Base-by-base conservation (phyloP, 1,140 invertebrate genomes). In the Anastrepha ludens region DNA sequence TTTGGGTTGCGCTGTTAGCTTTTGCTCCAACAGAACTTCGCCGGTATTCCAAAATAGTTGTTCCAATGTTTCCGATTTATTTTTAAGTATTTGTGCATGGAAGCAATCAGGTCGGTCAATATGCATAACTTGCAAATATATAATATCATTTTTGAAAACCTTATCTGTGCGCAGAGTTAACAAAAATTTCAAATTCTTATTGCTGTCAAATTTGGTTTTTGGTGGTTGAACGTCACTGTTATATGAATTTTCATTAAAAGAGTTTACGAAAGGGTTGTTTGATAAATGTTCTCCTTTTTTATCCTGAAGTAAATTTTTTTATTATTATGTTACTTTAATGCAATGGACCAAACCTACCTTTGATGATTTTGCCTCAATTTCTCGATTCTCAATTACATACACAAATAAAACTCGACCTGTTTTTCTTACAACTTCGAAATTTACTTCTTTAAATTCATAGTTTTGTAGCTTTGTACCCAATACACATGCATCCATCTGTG, bases 31-130 rank as follows among this genome's bases (percentile, higher is more conserved):
- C 2, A 39, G 4, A 20, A 87, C 8, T 85, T 81, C 44, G 7
- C 86, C 29, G 11, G 74, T 65, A 64, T 86, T 65, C 86, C 88
- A 87, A 70, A 64, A 88, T 50, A 88, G 70, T 50, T 44, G 39
- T 74, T 87, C 50, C 29, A 47, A 20, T 60, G 67, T 20, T 29
- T 65, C 58, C 3, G 20, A 39, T 8, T 39, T 67, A 15, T 85
- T 47, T 44, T 70, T 65, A 11, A 85, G 60, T 9, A 88, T 65
- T 29, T 85, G 64, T 3, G 9, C 87, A 70, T 86, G 86, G 55
- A 88, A 88, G 6, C 15, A 58, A 44, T 85, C 29, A 1, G 87
- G 87, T 44, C 15, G 64, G 5, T 65, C 8, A 59, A 88, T 58
- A 67, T 88, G 87, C 39, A 85, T 70, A 64, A 88, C 62, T 39